Percentiles rank a stretch among this genome's conserved stretches.
These are phyloP conservation scores for Malacosoma neustria DNA, from an alignment of 2,888 invertebrate genomes.

Conservation along the genomic window DNA sequence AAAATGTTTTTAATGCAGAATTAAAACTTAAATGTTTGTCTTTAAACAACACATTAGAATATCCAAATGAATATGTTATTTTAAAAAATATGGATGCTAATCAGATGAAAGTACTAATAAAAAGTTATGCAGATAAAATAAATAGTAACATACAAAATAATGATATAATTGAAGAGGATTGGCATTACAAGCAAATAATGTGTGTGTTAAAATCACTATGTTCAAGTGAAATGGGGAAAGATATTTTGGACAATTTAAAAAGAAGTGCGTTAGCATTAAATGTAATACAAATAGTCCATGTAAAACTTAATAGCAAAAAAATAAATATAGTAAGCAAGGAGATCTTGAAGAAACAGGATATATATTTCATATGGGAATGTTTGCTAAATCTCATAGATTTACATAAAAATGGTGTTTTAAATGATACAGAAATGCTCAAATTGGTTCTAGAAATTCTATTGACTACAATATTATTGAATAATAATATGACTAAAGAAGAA, in stretches of 20 bases:
- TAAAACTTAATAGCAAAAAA: conserved; percentile 16
- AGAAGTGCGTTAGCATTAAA: conserved; percentile 32
- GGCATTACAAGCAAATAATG: conserved; percentile 37
- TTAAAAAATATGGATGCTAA: conserved; percentile 32
- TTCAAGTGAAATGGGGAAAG: conserved; percentile 24
- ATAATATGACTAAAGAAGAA: conserved; percentile 23
- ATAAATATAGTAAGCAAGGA: conserved; percentile 1
- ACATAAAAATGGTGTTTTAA: conserved; percentile 24
- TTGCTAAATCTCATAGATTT: conserved; percentile 28
- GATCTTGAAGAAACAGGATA: conserved; percentile 20
- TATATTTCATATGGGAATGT: conserved; percentile 24
- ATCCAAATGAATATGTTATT: conserved; percentile 31
- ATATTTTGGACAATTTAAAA: conserved; percentile 37
- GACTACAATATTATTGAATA: conserved; percentile 24
- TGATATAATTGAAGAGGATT: conserved; percentile 26
- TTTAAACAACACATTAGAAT: conserved; percentile 29
- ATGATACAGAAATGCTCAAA: conserved; percentile 19
- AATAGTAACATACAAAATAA: conserved; percentile 21
- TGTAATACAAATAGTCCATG: conserved; percentile 32
- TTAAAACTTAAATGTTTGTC: conserved; percentile 40
- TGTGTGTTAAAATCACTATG: conserved; percentile 33
- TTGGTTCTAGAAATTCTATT: conserved; percentile 33
- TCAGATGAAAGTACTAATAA: conserved; percentile 38
- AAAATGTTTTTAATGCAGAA: conserved; percentile 34
- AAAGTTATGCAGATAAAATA: conserved; percentile 35